Base-by-base conservation (phyloP, 2,888 invertebrate genomes). In the Melipona bicolor region DNA sequence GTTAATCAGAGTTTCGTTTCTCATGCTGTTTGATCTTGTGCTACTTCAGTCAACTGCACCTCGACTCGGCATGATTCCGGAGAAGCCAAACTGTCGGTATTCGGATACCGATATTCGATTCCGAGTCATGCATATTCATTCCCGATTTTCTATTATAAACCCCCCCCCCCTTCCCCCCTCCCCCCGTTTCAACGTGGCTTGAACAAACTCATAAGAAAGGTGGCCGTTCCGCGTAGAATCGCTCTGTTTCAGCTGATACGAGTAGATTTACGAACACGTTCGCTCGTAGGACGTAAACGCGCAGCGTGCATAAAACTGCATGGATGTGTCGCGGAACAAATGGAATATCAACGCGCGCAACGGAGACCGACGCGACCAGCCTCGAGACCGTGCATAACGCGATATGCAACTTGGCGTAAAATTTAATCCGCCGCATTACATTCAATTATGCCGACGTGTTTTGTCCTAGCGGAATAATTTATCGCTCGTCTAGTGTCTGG, bases 381-480 rank as follows among this genome's bases (percentile, higher is more conserved):
- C 79, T 32, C 73, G 69, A 67, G 74, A 62, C 62, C 81, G 80
- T 79, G 70, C n/a, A 77, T 78, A 81, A 83, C 78, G 65, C 69
- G n/a, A 73, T 77, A 84, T 70, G 43, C 43, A 78, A 79, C 71
- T 65, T 77, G 73, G 83, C 82, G 86, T 87, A 82, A 89, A 89
- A 89, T 89, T 88, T 89, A 87, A 89, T 89, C 80, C 84, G 81
- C 67, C 81, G 52, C 83, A 83, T 87, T 87, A 85, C 83, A 81
- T 86, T 79, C 89, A 89, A 89, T 89, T 87, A 88, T 86, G 70
- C 65, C 81, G 68, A 76, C 80, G 86, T 80, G 77, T 83, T 87
- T 83, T 81, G 81, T 64, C 32, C 76, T 24, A 52, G 61, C 24
- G 50, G 36, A 80, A 87, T 43, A 43, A 43, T 83, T 80, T 77